Percentiles rank a stretch among this genome's conserved stretches.
These are phyloP conservation scores for Incurvaria masculella DNA, from an alignment of 2,888 invertebrate species.

Conservation along the genomic window DNA sequence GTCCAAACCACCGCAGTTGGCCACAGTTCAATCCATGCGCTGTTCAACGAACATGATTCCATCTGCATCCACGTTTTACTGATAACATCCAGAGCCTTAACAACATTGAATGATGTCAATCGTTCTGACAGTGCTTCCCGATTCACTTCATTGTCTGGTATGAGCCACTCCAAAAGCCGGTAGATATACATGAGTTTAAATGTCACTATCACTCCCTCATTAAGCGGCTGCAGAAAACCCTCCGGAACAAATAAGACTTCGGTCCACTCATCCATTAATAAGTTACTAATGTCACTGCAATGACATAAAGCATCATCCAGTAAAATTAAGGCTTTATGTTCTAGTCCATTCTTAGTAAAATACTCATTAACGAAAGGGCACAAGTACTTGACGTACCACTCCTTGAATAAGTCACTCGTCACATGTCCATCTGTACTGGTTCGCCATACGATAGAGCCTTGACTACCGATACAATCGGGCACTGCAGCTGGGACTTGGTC, in stretches of 20 bases:
- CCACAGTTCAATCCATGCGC: background rate
- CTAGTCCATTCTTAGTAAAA: background rate
- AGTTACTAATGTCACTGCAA: background rate
- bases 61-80: background rate
- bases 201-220: background rate
- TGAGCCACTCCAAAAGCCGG: no score
- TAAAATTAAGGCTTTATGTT: background rate
- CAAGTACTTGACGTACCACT: background rate
- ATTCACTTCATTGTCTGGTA: background rate
- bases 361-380: background rate
- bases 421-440: background rate
- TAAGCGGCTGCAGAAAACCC: background rate
- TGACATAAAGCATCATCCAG: background rate
- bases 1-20: background rate
- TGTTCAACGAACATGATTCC: background rate
- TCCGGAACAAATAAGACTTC: background rate
- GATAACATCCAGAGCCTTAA: background rate
- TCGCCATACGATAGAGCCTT: background rate
- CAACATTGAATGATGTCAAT: background rate
- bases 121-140: background rate
- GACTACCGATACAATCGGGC: background rate
- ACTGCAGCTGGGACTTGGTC: background rate
- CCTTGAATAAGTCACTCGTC: background rate
- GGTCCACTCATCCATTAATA: background rate
- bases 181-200: background rate